Conservation (phyloP, 2,797 vertebrate species). For the Octomys mimax region DNA sequence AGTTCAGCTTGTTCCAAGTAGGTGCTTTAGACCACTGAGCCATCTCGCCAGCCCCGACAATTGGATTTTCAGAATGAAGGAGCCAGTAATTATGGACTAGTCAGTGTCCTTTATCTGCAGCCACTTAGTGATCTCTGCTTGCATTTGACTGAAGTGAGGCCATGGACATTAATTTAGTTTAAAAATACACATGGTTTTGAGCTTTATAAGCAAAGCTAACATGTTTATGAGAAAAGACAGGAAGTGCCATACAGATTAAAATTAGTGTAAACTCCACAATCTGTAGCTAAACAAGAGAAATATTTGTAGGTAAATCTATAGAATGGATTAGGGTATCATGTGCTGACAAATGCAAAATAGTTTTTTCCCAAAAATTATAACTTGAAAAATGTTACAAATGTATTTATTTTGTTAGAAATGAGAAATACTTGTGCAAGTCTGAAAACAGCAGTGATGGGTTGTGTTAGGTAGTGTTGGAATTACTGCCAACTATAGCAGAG, state of each 20-base stretch:
- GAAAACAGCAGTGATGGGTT: neutral
- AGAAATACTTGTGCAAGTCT: slow-evolving; percentile 13
- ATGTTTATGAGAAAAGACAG: slow-evolving; percentile 56
- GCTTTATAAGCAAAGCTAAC: slow-evolving; percentile 51
- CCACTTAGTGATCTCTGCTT: slow-evolving; percentile 76
- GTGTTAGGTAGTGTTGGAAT: slow-evolving; percentile 13
- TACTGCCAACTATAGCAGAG: neutral
- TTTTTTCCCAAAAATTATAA: neutral
- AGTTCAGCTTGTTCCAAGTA: too few species aligned
- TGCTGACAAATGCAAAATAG: slow-evolving; percentile 1
- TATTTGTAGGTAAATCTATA: slow-evolving; percentile 51
- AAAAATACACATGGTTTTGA: slow-evolving; percentile 55
- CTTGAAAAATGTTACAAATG: slow-evolving; percentile 40
- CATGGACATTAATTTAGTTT: slow-evolving; percentile 63
- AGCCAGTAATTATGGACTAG: slow-evolving; percentile 83
- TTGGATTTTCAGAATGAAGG: slow-evolving; percentile 86
- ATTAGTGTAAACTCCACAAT: slow-evolving; percentile 48
- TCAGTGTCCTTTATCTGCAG: slow-evolving; percentile 76
- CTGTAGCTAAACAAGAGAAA: slow-evolving; percentile 31
- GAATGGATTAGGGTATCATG: neutral
- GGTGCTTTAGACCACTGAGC: too few species aligned
- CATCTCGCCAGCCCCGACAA: too few species aligned
- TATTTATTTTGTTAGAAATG: slow-evolving; percentile 31
- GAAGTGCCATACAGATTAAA: slow-evolving; percentile 46
- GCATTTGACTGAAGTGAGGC: slow-evolving; percentile 72